Evolutionary conservation across 2,113 vertebrate species (phyloP), one percentile per base, ranked within the genome.

Genomic region (Pantherophis guttatus): DNA sequence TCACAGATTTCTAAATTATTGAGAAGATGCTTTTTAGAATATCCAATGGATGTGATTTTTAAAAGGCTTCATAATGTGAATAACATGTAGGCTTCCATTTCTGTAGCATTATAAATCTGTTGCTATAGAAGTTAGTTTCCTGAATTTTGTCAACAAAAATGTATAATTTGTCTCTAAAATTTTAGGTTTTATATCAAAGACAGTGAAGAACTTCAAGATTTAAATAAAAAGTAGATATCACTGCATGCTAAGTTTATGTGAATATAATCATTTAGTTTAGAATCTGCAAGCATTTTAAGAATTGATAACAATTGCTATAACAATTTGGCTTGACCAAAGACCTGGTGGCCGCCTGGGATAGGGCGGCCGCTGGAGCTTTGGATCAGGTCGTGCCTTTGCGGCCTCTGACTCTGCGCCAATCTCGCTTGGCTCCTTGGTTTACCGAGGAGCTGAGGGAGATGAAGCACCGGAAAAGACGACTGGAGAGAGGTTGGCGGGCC

Each of bases 1-100:
- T 53, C 62, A 92, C 52, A 55, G 52, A 44, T 58, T 89, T 50
- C 50, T 94, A 94, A 95, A 58, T 95, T 94, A 93, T 12, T 75
- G 24, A 91, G 94, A 95, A 95, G 86, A 87, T 96, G 81, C 39
- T 94, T 89, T 94, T 96, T 93, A 94, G 94, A 92, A 94, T 94
- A 91, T 93, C 92, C 93, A 0, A 33, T 86, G 39, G 8, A 58
- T 86, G 88, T 86, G 26, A 94, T 87, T 95, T 94, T 93, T 65
- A 55, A 90, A 70, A 96, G 90, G 81, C 93, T 21, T 17, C 75
- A 70, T 85, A 87, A 92, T 93, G 94, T 94, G 90, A 97, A 95
- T 93, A 96, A 96, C 97, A 97, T 94, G 81, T 95, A 94, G 95
- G 96, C 94, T 96, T 95, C 33, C 95, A 94, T 95, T 94, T 94